These are phyloP conservation scores for Cataglyphis rosenhaueri DNA, from an alignment of 2,888 invertebrate genomes.

Conservation along the genomic window DNA sequence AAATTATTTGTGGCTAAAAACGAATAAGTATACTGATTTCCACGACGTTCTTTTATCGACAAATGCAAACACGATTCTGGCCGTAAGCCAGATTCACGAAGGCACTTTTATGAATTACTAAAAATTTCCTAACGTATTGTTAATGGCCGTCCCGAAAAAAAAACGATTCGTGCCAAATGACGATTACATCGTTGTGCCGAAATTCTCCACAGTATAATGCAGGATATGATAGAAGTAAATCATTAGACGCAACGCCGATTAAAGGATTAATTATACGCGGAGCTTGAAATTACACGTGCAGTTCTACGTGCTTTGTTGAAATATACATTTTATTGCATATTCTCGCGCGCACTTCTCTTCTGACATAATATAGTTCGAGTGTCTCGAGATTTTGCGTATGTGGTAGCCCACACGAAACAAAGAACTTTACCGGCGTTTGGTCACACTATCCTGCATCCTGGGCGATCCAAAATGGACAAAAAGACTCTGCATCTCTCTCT, in stretches of 20 bases:
- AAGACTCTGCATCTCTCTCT: constrained; percentile 45
- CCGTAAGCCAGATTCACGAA: constrained; percentile 61
- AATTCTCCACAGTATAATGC: background rate
- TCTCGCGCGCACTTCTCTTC: constrained; percentile 25
- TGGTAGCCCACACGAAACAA: constrained; percentile 49
- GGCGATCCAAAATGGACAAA: constrained; percentile 53
- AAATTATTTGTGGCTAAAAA: constrained; percentile 51
- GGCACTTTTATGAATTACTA: constrained; percentile 56
- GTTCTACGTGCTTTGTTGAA: constrained; percentile 25
- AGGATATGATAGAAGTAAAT: background rate
- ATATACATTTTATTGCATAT: constrained; percentile 26
- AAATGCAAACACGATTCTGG: constrained; percentile 69
- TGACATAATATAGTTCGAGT: constrained; percentile 34
- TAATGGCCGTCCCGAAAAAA: constrained; percentile 5
- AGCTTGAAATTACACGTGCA: constrained; percentile 7
- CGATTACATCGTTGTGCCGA: background rate
- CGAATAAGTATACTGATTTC: constrained; percentile 65
- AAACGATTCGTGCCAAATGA: constrained; percentile 20
- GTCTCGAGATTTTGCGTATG: constrained; percentile 44
- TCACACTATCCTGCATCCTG: constrained; percentile 43
- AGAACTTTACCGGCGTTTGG: constrained; percentile 56
- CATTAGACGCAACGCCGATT: background rate
- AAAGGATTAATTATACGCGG: constrained; percentile 18
- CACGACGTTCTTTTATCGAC: constrained; percentile 67
- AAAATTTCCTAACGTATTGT: constrained; percentile 17